Conservation (phyloP, 2,113 vertebrate species). For the Heloderma charlesbogerti region DNA sequence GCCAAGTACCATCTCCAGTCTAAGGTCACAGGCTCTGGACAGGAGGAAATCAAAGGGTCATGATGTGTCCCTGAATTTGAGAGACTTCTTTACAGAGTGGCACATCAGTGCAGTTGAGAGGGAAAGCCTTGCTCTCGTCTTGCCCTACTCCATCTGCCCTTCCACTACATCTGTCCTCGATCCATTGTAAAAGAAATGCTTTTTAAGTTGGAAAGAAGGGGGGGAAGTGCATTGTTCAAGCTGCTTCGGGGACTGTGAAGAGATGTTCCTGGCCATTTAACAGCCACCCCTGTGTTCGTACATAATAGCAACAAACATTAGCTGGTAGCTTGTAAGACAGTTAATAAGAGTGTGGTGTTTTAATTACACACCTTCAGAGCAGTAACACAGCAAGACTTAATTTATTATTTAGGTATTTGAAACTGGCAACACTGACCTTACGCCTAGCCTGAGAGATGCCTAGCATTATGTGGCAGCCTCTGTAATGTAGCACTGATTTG, state of each 20-base stretch:
- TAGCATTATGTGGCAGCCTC: neutral
- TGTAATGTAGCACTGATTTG: constrained; percentile 2
- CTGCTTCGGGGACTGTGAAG: neutral
- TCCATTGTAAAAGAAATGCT: neutral
- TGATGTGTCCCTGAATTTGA: neutral
- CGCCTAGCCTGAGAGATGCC: neutral
- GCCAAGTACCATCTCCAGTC: neutral
- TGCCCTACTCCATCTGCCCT: neutral
- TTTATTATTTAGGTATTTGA: constrained; percentile 19
- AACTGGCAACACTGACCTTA: neutral
- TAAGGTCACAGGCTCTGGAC: neutral
- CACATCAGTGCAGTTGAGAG: neutral
- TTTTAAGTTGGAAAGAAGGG: neutral
- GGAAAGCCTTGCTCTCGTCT: neutral
- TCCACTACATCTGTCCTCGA: neutral
- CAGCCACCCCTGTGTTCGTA: neutral
- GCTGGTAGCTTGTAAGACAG: neutral
- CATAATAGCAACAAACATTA: constrained; percentile 6
- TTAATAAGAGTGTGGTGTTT: neutral
- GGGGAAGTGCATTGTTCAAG: neutral
- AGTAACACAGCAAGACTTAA: neutral
- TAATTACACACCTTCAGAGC: constrained; percentile 10
- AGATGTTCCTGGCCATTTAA: constrained; percentile 8
- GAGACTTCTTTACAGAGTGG: neutral
- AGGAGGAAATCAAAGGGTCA: neutral